phyloP scores from a whole-genome alignment of 2,888 invertebrate species.

The Gisinianus flammeolus region DNA sequence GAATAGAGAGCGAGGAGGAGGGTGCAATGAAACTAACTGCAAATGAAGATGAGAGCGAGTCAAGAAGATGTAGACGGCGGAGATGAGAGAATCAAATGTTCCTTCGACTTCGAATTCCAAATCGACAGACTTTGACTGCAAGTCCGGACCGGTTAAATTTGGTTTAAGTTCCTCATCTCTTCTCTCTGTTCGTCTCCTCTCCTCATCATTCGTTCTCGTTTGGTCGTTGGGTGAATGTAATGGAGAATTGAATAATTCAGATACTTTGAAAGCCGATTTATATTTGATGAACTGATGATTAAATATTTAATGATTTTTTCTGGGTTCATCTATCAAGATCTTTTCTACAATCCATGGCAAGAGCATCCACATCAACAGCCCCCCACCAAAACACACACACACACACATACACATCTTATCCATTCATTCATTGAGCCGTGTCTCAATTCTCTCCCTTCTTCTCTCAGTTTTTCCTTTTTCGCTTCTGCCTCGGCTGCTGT shows the following conservation, averaged over 20 bases:
- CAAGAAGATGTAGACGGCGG: too few relatives aligned
- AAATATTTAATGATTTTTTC: conserved; percentile 59
- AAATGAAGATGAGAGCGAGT: too few relatives aligned
- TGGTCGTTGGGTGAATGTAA: conserved; percentile 42
- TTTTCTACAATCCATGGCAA: too few relatives aligned
- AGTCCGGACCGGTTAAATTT: conserved; percentile 7
- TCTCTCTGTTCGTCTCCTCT: neutral
- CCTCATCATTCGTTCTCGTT: neutral
- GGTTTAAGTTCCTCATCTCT: neutral
- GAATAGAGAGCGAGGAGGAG: neutral
- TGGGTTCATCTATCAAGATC: conserved; percentile 36
- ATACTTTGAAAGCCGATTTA: conserved; percentile 59
- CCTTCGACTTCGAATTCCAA: neutral
- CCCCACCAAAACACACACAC: neutral
- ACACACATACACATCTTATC: neutral
- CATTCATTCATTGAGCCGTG: neutral
- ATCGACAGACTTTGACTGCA: neutral
- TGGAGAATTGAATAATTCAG: conserved; percentile 59
- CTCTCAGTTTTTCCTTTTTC: too few relatives aligned
- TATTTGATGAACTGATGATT: conserved; percentile 59
- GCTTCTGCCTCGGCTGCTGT: too few relatives aligned
- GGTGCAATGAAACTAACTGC: neutral
- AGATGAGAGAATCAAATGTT: neutral
- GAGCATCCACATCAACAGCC: neutral
- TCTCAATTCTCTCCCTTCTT: neutral